Evolutionary conservation across 2,113 vertebrate genomes (phyloP), one percentile per base, ranked within the genome.

Genomic region (Riparia riparia): DNA sequence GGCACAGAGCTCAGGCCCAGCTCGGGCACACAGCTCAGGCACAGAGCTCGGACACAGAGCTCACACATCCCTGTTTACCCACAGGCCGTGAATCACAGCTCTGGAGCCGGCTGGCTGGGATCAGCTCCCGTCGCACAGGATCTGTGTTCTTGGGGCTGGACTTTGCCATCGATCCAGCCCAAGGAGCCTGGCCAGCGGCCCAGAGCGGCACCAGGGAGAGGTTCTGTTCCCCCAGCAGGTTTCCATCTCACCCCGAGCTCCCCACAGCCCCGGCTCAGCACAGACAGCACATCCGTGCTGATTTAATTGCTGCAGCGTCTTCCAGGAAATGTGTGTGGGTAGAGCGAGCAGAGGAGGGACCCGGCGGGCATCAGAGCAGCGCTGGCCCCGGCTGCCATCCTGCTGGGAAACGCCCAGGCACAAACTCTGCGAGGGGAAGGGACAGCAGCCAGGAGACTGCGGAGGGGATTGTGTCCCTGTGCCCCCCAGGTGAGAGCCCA

Each of bases 81-180:
- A 49, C n/a, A 26, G 24, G 12, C 57, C 32, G 53, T 93, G 95
- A 97, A 60, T 86, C 96, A 93, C 95, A 44, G 32, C 20, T 12
- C 68, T 12, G 29, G 42, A 39, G 53, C 72, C 34, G 5, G 21
- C 68, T 26, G 2, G 1, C 79, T 4, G 8, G 19, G 37, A 70
- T 76, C 72, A 71, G 78, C 58, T 83, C 82, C 76, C 50, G 4
- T 19, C 14, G 77, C 32, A 11, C 9, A 26, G 29, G 42, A 21
- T 20, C 65, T 31, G 80, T 42, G 12, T 49, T 83, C 68, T 24
- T 14, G 0, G 47, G 5, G 7, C 71, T 32, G 69, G 44, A 9
- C 65, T 87, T 57, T 90, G 73, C 60, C 76, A 57, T 29, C 44
- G 50, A 32, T 17, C 66, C 25, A 1, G 6, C 53, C 14, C 1